These are phyloP conservation scores for Melipona quadrifasciata DNA, from an alignment of 1,140 invertebrate genomes.

Conservation along the genomic window DNA sequence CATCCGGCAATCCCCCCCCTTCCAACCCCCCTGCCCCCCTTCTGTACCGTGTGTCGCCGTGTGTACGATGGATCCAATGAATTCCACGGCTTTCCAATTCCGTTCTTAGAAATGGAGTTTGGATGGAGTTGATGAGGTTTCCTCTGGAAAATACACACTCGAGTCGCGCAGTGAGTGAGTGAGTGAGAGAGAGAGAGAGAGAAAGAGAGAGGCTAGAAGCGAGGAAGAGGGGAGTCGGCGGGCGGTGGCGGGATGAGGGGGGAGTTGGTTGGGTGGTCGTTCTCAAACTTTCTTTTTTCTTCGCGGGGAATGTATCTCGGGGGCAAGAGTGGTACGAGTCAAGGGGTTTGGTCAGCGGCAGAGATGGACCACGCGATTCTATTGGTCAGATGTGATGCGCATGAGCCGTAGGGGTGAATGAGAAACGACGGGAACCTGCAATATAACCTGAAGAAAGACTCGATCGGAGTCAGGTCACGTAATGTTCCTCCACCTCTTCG, in stretches of 20 bases:
- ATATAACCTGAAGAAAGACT: conserved; percentile 72
- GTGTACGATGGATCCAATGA: conserved; percentile 55
- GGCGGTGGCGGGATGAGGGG: background rate
- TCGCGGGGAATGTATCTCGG: conserved; percentile 69
- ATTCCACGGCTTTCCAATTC: conserved; percentile 66
- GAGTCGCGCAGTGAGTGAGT: conserved; percentile 34
- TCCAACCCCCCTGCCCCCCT: background rate
- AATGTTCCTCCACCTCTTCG: conserved; percentile 70
- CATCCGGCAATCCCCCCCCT: background rate
- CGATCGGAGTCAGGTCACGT: conserved; percentile 72
- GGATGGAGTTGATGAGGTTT: conserved; percentile 69
- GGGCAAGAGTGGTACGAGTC: conserved; percentile 70
- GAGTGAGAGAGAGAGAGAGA: too few species aligned
- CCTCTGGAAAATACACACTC: conserved; percentile 69
- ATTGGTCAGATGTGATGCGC: conserved; percentile 72
- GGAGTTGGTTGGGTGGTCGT: conserved; percentile 18
- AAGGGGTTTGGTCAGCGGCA: conserved; percentile 70
- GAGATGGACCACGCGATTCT: conserved; percentile 71
- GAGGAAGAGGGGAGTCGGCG: background rate
- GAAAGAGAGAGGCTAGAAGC: background rate
- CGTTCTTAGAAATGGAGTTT: conserved; percentile 69
- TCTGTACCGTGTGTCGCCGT: conserved; percentile 28
- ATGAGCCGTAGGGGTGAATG: conserved; percentile 71
- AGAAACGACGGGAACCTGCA: conserved; percentile 71
- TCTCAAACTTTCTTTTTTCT: conserved; percentile 68